Conservation (phyloP, 2,797 vertebrate genomes). For the Nothura maculosa region DNA sequence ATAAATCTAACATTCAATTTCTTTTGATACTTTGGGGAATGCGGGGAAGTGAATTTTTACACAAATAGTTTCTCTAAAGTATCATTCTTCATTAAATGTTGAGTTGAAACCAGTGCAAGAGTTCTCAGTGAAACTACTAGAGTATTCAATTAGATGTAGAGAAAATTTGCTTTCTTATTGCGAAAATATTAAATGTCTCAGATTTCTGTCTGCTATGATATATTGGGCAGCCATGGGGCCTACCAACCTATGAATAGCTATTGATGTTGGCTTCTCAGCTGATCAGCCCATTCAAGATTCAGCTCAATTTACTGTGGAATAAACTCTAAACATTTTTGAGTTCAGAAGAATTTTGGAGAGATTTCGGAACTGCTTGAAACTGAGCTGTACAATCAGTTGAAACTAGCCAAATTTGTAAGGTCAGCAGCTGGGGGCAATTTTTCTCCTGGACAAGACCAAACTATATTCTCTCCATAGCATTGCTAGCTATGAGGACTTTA, state of each 20-base stretch:
- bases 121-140: slow-evolving; percentile 33
- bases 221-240: slow-evolving; percentile 39
- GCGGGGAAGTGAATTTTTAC: slow-evolving; percentile 56
- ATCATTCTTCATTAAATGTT: slow-evolving; percentile 71
- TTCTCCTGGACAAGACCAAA: neutral
- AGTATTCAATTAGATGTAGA: slow-evolving; percentile 60
- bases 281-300: neutral
- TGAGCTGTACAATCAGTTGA: neutral
- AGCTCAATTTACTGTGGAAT: slow-evolving; percentile 43
- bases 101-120: slow-evolving; percentile 51
- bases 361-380: neutral
- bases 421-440: slow-evolving; percentile 27
- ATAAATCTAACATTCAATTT: slow-evolving; percentile 73
- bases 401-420: slow-evolving; percentile 27
- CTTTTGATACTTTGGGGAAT: slow-evolving; percentile 58
- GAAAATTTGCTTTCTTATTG: slow-evolving; percentile 57
- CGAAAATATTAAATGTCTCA: slow-evolving; percentile 45
- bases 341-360: slow-evolving; percentile 6
- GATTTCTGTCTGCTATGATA: slow-evolving; percentile 47
- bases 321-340: slow-evolving; percentile 28
- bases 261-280: slow-evolving; percentile 52
- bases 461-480: neutral
- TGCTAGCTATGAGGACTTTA: slow-evolving; percentile 17
- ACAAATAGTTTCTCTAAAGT: slow-evolving; percentile 66
- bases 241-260: slow-evolving; percentile 46